These are phyloP conservation scores for Caenorhabditis uteleia DNA, from an alignment of 2,888 invertebrate species.

Conservation along the genomic window DNA sequence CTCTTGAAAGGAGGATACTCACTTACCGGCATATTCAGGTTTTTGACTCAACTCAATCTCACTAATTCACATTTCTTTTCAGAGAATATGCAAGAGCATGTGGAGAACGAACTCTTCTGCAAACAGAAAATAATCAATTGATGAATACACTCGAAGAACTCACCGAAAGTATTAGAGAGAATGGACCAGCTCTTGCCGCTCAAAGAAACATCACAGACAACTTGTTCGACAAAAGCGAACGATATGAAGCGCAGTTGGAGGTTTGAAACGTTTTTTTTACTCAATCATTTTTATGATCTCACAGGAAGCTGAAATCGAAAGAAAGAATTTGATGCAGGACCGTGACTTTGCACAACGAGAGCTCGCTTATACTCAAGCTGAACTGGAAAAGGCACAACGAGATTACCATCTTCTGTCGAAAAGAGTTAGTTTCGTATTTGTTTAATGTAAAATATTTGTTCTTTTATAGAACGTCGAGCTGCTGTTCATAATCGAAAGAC, in stretches of 20 bases:
- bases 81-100: constrained; percentile 56
- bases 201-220: constrained; percentile 36
- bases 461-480: constrained; percentile 31
- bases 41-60: background rate
- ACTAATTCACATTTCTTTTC: constrained; percentile 7
- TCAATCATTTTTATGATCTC: background rate
- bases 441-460: no score
- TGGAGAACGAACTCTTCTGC: constrained; percentile 50
- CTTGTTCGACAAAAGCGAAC: constrained; percentile 27
- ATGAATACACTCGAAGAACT: constrained; percentile 56
- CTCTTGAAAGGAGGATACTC: constrained; percentile 56
- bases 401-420: constrained; percentile 34
- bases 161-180: constrained; percentile 36
- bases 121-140: constrained; percentile 39
- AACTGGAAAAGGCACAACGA: constrained; percentile 56
- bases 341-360: constrained; percentile 49
- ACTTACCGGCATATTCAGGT: constrained; percentile 50
- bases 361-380: constrained; percentile 56
- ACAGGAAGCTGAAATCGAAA: constrained; percentile 32
- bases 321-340: constrained; percentile 25
- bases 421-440: no score
- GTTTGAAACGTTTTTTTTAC: background rate
- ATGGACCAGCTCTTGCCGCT: constrained; percentile 30
- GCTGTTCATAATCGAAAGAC: constrained; percentile 24
- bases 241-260: constrained; percentile 30